A percentile compares a stretch with the other conserved stretches of the same genome.
Evolutionary conservation across 2,113 vertebrate species (phyloP).

Genomic region (Ochotona princeps): DNA sequence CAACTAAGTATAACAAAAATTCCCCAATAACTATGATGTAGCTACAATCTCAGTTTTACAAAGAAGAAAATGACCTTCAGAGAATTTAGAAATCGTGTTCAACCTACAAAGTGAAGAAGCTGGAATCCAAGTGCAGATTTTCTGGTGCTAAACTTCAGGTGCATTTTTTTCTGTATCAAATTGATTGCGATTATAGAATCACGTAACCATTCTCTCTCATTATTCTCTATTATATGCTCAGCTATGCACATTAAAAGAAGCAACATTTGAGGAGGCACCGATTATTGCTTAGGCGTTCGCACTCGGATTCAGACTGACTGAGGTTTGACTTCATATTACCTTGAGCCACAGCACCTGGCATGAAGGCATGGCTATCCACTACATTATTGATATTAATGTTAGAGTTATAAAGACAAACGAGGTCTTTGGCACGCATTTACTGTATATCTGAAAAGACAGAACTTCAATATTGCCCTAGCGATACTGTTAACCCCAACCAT

Average conservation of each 20-base stretch:
- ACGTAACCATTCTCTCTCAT: not conserved
- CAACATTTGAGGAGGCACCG: not conserved
- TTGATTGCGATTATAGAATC: not conserved
- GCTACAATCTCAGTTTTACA: not conserved
- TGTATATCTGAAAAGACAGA: not conserved
- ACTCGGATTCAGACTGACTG: not conserved
- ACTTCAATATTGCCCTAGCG: not conserved
- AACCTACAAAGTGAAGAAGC: not conserved
- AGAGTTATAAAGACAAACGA: not conserved
- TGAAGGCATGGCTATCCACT: not conserved
- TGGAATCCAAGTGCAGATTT: not conserved
- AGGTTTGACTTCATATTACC: not conserved
- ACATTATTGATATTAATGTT: not conserved
- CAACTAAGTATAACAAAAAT: not conserved
- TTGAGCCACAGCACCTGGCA: not conserved
- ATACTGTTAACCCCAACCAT: not conserved
- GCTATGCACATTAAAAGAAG: not conserved
- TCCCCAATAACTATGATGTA: not conserved
- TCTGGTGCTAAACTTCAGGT: not conserved
- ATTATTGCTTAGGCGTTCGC: not conserved
- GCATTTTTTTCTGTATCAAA: not conserved
- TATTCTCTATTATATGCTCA: not conserved
- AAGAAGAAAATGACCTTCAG: not conserved
- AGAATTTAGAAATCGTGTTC: not conserved
- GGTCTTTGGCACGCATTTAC: not conserved